Evolutionary conservation across 2,797 vertebrate genomes (phyloP), one percentile per base, ranked within the genome.

Genomic region (Anolis apletophallus): DNA sequence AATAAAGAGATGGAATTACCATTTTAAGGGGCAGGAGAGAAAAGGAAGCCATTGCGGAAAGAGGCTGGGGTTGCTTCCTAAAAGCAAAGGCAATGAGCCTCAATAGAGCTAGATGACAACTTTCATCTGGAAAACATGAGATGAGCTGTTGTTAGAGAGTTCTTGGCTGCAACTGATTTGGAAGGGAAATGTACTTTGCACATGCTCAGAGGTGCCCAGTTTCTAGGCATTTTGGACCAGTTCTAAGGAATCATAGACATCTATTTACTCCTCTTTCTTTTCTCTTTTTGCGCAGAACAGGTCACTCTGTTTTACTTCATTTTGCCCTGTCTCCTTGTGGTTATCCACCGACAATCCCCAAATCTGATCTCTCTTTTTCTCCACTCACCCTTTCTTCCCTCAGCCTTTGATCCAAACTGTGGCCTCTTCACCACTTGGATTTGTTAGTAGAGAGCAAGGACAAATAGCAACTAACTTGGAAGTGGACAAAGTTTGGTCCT

Each of bases 11-110:
- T 12, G 2, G 26, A 36, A 9, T 3, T 36, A 52, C 13, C 75
- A 16, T 59, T 85, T 57, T 21, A 23, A 71, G 23, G 40, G 85
- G 78, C 85, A 87, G 90, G 88, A n/a, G 88, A 87, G 87, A 57
- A 32, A 21, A 3, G 61, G n/a, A 17, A 32, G 57, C 3, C 57
- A 61, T 6, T 29, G 32, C 36, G 19, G 12, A 40, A 76, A n/a
- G 23, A 54, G 79, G 0, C 0, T 85, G 29, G 2, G 21, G 10
- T 9, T 68, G 6, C 0, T 10, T 64, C 14, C 21, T 1, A 12
- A 23, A 26, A 21, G 11, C 16, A 71, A 54, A 68, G 46, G 17
- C 21, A 26, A 2, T 5, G 52, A 10, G 34, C 14, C 8, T 68
- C 50, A 2, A 6, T 9, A 64, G 5, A 5, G 26, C 52, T 7